A percentile compares a stretch with the other conserved stretches of the same genome.
phyloP scores from a whole-genome alignment of 2,888 invertebrate species.

The Ellobium chinense region DNA sequence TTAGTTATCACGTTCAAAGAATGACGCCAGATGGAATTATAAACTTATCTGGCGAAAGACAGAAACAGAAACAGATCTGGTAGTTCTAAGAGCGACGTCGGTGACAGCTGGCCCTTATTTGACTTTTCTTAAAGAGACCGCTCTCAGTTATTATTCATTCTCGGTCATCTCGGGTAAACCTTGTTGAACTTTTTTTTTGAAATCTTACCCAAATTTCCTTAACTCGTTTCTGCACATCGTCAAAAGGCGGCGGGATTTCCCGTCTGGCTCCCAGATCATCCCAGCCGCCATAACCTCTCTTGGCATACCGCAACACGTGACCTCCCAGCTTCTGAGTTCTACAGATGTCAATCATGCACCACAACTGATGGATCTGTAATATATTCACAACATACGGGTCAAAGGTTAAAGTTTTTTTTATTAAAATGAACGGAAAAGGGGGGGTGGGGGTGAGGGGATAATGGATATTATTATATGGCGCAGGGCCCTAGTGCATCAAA shows the following conservation, averaged over 20 bases:
- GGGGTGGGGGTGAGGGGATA: background rate
- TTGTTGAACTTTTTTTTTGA: too few relatives aligned
- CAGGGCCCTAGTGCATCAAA: background rate
- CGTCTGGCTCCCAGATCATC: background rate
- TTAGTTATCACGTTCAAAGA: too few relatives aligned
- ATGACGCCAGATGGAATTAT: too few relatives aligned
- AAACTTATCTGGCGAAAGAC: too few relatives aligned
- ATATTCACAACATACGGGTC: background rate
- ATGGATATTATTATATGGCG: background rate
- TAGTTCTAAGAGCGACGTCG: too few relatives aligned
- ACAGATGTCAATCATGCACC: slow-evolving; percentile 5
- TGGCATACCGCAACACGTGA: background rate
- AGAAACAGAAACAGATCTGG: too few relatives aligned
- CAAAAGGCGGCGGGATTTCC: background rate
- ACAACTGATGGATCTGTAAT: background rate
- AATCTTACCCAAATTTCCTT: slow-evolving; percentile 7
- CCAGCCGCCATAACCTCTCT: background rate
- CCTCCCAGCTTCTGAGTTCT: background rate
- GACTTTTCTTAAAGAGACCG: too few relatives aligned
- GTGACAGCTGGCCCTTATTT: too few relatives aligned
- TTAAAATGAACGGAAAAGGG: background rate
- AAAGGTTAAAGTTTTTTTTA: background rate
- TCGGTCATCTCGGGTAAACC: too few relatives aligned
- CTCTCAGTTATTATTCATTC: too few relatives aligned
- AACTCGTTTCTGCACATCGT: slow-evolving; percentile 1